Evolutionary conservation across 2,113 vertebrate genomes (phyloP).

Genomic region (Laticauda laticaudata): DNA sequence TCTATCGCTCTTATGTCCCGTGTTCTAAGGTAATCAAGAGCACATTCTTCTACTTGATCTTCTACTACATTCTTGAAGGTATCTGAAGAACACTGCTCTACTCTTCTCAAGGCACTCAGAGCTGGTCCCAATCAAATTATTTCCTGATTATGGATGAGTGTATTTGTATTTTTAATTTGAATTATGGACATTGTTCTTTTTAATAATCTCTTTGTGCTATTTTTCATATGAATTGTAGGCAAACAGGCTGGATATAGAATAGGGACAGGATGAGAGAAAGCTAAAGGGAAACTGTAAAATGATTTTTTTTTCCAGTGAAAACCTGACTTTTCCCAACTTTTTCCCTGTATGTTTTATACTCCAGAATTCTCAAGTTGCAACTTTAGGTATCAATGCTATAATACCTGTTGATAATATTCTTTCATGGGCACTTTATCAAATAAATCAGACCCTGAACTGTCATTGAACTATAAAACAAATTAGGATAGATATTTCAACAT

Average conservation of each 20-base stretch:
- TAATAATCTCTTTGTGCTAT: neutral
- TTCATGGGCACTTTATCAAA: neutral
- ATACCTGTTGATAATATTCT: neutral
- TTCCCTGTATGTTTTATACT: neutral
- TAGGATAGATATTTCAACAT: neutral
- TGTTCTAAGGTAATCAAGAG: neutral
- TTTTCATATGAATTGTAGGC: neutral
- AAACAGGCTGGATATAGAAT: neutral
- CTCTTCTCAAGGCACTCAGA: neutral
- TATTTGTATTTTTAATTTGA: neutral
- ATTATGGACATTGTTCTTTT: neutral
- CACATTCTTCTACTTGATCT: neutral
- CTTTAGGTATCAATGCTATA: neutral
- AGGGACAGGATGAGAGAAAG: neutral
- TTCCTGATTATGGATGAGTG: neutral
- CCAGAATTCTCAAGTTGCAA: neutral
- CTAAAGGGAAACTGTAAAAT: neutral
- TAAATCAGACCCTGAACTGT: neutral
- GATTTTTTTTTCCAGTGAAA: neutral
- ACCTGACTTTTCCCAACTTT: neutral
- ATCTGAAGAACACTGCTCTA: neutral
- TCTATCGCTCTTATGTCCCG: neutral
- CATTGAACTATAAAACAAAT: neutral
- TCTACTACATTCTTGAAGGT: neutral
- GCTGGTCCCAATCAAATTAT: neutral